phyloP scores from a whole-genome alignment of 2,113 vertebrate genomes.

The Rhinolophus ferrumequinum region DNA sequence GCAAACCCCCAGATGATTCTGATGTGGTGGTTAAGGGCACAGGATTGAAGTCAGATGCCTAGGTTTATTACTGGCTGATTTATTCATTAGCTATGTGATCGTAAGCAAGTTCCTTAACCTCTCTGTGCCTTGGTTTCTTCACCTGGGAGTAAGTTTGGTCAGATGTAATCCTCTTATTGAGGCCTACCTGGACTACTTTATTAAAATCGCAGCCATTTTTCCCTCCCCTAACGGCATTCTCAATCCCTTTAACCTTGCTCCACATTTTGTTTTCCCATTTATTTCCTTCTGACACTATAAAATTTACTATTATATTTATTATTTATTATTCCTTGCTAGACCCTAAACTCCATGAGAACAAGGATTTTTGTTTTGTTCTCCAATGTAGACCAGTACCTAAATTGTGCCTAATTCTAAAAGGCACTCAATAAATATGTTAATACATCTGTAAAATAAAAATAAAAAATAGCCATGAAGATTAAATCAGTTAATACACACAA shows the following conservation, averaged over 20 bases:
- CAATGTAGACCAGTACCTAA: neutral
- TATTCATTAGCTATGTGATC: neutral
- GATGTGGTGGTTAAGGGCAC: neutral
- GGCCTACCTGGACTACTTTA: neutral
- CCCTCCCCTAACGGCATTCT: neutral
- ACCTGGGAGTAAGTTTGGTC: neutral
- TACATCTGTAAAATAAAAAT: neutral
- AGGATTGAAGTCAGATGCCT: neutral
- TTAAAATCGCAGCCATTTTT: neutral
- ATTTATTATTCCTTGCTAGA: neutral
- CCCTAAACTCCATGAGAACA: neutral
- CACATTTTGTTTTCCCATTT: constrained; percentile 38
- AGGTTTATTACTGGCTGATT: neutral
- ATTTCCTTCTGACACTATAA: neutral
- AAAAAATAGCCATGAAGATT: neutral
- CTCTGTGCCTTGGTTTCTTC: constrained; percentile 4
- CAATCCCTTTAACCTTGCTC: neutral
- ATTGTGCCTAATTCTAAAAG: neutral
- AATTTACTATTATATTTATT: neutral
- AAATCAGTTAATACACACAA: neutral
- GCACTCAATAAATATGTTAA: neutral
- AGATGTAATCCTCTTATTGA: neutral
- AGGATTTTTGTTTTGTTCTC: constrained; percentile 4
- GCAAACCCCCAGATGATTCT: neutral
- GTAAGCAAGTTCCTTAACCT: neutral